A percentile compares a stretch with the other conserved stretches of the same genome.
These are phyloP conservation scores for Nerophis ophidion DNA, from an alignment of 2,113 vertebrate genomes.

Conservation along the genomic window DNA sequence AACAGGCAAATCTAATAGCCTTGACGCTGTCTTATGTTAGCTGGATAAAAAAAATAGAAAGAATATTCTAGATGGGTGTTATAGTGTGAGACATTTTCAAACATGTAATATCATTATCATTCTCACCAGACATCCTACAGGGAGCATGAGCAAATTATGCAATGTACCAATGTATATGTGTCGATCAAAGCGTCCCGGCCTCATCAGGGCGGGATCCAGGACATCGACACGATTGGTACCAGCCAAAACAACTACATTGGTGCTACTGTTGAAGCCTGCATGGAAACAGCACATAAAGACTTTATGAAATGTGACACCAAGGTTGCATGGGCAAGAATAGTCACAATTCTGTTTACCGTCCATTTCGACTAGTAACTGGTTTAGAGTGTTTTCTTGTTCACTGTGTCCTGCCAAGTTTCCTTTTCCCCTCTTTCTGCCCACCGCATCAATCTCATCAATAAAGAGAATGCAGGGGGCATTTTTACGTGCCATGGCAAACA, in stretches of 20 bases:
- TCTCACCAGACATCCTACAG: background rate
- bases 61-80: too few relatives aligned
- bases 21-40: background rate
- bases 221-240: conserved; percentile 74
- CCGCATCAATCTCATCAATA: conserved; percentile 96
- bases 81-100: background rate
- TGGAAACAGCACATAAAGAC: background rate
- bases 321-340: background rate
- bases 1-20: conserved; percentile 8
- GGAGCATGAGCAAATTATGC: background rate
- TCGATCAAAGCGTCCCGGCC: conserved; percentile 75
- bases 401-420: conserved; percentile 86
- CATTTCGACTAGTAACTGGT: conserved; percentile 96
- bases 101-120: background rate
- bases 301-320: background rate
- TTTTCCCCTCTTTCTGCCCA: conserved; percentile 86
- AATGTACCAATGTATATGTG: conserved; percentile 74
- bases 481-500: conserved; percentile 86
- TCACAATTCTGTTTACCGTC: conserved; percentile 73
- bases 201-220: conserved; percentile 73
- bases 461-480: conserved; percentile 96
- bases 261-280: conserved; percentile 75
- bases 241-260: conserved; percentile 72
- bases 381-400: conserved; percentile 95
- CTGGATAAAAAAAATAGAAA: background rate